Evolutionary conservation across 2,888 invertebrate species (phyloP).

Genomic region (Eupelmus urozonus): DNA sequence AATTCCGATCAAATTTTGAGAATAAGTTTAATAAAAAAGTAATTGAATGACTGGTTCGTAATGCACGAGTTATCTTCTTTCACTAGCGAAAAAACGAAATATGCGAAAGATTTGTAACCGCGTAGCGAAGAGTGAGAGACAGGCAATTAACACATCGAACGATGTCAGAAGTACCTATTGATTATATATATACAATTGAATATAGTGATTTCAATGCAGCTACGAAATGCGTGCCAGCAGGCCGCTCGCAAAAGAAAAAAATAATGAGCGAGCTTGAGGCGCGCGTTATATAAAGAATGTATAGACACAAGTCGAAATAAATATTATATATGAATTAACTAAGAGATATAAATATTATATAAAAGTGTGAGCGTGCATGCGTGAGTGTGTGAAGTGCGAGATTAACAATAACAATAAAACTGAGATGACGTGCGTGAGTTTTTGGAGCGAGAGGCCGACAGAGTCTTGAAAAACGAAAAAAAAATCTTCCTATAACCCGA

Average conservation of each 20-base stretch:
- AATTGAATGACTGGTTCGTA: not conserved
- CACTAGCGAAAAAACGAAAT: not conserved
- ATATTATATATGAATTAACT: slow-evolving; percentile 55
- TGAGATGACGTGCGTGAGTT: no score
- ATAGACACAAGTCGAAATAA: slow-evolving; percentile 54
- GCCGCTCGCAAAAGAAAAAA: not conserved
- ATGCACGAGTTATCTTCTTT: not conserved
- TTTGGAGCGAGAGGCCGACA: not conserved
- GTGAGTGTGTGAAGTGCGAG: slow-evolving; percentile 6
- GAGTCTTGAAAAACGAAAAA: slow-evolving; percentile 30
- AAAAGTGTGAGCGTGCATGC: slow-evolving; percentile 23
- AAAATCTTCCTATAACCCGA: slow-evolving; percentile 73
- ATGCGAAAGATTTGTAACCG: slow-evolving; percentile 15
- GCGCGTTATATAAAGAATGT: slow-evolving; percentile 50
- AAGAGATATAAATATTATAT: slow-evolving; percentile 60
- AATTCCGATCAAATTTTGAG: not conserved
- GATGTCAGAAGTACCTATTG: slow-evolving; percentile 66
- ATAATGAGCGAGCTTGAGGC: slow-evolving; percentile 1
- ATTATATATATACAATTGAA: slow-evolving; percentile 52
- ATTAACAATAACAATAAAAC: not conserved
- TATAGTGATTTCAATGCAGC: slow-evolving; percentile 56
- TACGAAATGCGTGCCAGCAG: slow-evolving; percentile 17
- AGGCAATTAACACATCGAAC: slow-evolving; percentile 64
- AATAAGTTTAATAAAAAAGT: not conserved
- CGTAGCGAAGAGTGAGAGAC: slow-evolving; percentile 38